Base-by-base conservation (phyloP, 1,140 invertebrate species). In the Centruroides vittatus region DNA sequence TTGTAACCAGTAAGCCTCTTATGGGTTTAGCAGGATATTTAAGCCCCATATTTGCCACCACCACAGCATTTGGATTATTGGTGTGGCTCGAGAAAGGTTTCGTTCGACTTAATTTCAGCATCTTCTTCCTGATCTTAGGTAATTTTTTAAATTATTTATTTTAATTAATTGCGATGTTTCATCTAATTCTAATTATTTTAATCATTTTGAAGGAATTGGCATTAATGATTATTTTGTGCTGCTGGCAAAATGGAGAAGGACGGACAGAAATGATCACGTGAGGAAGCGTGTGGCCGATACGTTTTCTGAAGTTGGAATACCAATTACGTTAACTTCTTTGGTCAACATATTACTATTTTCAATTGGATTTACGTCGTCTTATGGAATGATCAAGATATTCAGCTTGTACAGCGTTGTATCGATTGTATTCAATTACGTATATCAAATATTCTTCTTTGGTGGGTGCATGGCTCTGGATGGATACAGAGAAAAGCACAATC, bases 171-270 rank as follows among this genome's bases (percentile, higher is more conserved):
- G 23, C 23, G 23, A 23, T 23, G 23, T 23, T 23, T 2, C 2
- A 2, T 23, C 2, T 23, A 23, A 23, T 23, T 23, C 23, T 23
- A 23, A 41, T 41, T 6, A 41, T 41, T 41, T 41, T 6, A 6
- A 41, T 41, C 5, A 41, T 41, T 41, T 8, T 73, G 49, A 70
- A 95, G 93, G 91, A 69, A 93, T 97, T 68, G 93, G 93, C 50
- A 93, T 95, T 56, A 93, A 97, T 72, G 93, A 96, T 73, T 96
- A 92, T 47, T 96, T 97, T 74, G 90, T 96, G 5, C 91, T 98
- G 85, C 75, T 97, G 64, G 92, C 92, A 0, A 88, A 91, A 0
- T 95, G 91, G 89, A 77, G 91, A 59, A 77, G 90, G 41, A 91
- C 90, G 0, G 83, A 85, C 1, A 81, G 85, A 11, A 83, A 86